These are phyloP conservation scores for Melieria crassipennis DNA, from an alignment of 2,888 invertebrate genomes.

Conservation along the genomic window DNA sequence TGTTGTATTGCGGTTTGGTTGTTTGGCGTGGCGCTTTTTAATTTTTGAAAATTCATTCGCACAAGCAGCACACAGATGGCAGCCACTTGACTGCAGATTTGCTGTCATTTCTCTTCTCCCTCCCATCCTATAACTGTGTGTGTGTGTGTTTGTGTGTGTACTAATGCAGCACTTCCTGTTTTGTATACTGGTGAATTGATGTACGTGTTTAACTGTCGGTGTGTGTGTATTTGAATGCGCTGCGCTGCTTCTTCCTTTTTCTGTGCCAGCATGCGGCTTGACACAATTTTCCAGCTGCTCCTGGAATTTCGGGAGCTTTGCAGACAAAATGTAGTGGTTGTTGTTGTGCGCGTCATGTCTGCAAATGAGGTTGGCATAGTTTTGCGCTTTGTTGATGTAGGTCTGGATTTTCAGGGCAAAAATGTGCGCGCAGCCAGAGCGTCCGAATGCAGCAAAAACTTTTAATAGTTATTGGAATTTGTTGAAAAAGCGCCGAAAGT, in stretches of 20 bases:
- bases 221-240: conserved; percentile 2
- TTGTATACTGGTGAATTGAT: conserved; percentile 42
- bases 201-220: conserved; percentile 2
- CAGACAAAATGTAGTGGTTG: conserved; percentile 37
- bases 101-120: conserved; percentile 5
- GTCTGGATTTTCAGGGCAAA: conserved; percentile 59
- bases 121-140: neutral
- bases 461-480: conserved; percentile 25
- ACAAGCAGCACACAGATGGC: conserved; percentile 20
- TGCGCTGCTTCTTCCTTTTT: conserved; percentile 1
- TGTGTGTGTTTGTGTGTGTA: conserved; percentile 46
- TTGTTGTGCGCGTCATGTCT: conserved; percentile 27
- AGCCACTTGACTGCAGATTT: conserved; percentile 27
- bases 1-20: conserved; percentile 9
- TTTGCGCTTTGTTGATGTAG: conserved; percentile 58
- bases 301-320: conserved; percentile 56
- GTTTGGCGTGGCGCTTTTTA: conserved; percentile 27
- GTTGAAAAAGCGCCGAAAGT: neutral
- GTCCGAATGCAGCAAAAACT: conserved; percentile 36
- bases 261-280: conserved; percentile 52
- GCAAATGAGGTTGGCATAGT: conserved; percentile 42
- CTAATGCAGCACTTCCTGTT: conserved; percentile 61
- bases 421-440: neutral
- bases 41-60: conserved; percentile 19
- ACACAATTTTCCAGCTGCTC: conserved; percentile 63